phyloP scores from a whole-genome alignment of 2,888 invertebrate species.

The Ophioninae sp. region DNA sequence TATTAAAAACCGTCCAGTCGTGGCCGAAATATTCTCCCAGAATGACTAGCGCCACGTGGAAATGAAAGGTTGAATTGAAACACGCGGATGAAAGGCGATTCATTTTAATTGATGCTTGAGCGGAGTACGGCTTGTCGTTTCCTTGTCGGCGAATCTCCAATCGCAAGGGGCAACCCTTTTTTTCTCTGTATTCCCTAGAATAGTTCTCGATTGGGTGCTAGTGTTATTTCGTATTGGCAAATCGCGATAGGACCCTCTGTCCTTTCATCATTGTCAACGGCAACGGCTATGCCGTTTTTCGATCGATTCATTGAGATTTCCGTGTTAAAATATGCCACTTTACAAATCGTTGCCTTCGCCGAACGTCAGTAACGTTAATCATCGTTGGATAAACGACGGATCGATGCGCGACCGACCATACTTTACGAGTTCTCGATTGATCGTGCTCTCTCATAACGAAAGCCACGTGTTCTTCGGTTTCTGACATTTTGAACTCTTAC shows the following conservation, averaged over 20 bases:
- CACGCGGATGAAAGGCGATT: too few relatives aligned
- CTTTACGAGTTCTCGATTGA: neutral
- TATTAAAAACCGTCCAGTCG: too few relatives aligned
- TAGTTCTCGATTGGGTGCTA: constrained; percentile 8
- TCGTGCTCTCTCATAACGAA: constrained; percentile 53
- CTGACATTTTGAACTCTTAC: constrained; percentile 65
- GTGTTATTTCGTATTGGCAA: constrained; percentile 22
- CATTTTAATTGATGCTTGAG: too few relatives aligned
- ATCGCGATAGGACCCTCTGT: constrained; percentile 47
- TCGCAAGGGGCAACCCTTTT: constrained; percentile 5
- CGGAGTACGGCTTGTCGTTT: too few relatives aligned
- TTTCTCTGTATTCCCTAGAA: constrained; percentile 19
- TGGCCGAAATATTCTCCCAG: too few relatives aligned
- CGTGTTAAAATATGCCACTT: constrained; percentile 62
- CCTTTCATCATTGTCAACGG: constrained; percentile 66
- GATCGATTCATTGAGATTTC: constrained; percentile 64
- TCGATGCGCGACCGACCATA: neutral
- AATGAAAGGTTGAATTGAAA: too few relatives aligned
- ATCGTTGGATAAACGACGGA: constrained; percentile 17
- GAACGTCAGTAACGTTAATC: constrained; percentile 19
- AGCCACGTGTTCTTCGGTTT: constrained; percentile 68
- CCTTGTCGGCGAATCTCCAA: neutral
- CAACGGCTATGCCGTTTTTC: constrained; percentile 67
- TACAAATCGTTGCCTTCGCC: constrained; percentile 7
- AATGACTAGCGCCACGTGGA: too few relatives aligned